Conservation (phyloP, 1,140 invertebrate genomes). For the Pachypsylla venusta region DNA sequence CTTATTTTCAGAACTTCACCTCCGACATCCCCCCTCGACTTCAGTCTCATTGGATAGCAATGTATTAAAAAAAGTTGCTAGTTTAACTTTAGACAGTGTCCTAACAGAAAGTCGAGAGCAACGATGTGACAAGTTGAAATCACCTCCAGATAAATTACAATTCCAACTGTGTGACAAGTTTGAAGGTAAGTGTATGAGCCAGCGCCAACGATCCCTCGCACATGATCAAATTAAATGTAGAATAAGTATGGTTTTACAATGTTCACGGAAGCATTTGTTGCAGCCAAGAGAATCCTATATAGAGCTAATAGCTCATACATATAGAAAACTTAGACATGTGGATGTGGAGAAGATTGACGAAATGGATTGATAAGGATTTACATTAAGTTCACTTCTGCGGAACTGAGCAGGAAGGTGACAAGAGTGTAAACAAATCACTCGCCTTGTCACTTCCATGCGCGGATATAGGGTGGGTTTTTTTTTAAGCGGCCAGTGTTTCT, state of each 20-base stretch:
- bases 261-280: neutral
- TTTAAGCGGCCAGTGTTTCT: too few species aligned
- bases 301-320: neutral
- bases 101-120: slow-evolving; percentile 36
- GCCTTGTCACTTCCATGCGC: too few species aligned
- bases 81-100: slow-evolving; percentile 54
- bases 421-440: too few species aligned
- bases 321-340: neutral
- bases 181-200: slow-evolving; percentile 48
- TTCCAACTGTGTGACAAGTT: slow-evolving; percentile 72
- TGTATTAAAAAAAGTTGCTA: slow-evolving; percentile 67
- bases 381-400: too few species aligned
- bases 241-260: neutral
- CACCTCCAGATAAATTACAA: slow-evolving; percentile 68
- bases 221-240: neutral
- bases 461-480: too few species aligned
- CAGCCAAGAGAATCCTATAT: neutral
- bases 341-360: neutral
- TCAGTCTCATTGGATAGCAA: slow-evolving; percentile 40
- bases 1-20: slow-evolving; percentile 1
- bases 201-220: neutral
- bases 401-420: too few species aligned
- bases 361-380: neutral
- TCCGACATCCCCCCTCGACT: slow-evolving; percentile 34
- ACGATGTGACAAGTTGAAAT: slow-evolving; percentile 47